phyloP scores from a whole-genome alignment of 2,888 invertebrate species.

The Tiliacea citrago region DNA sequence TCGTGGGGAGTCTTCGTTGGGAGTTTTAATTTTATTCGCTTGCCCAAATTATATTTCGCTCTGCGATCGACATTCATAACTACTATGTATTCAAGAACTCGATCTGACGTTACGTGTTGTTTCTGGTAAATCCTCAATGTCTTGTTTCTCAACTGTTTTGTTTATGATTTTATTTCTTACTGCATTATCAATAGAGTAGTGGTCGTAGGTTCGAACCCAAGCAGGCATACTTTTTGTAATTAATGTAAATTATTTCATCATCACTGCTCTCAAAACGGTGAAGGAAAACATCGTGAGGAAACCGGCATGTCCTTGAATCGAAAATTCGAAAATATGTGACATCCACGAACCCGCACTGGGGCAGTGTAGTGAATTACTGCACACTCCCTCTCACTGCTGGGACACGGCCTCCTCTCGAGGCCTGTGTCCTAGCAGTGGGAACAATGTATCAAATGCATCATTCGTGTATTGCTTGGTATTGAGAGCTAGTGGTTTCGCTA shows the following conservation, averaged over 20 bases:
- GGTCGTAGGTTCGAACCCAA: too few species aligned
- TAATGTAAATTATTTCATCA: too few species aligned
- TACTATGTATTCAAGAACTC: constrained; percentile 68
- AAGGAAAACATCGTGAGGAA: too few species aligned
- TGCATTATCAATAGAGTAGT: constrained; percentile 1
- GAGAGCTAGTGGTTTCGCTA: constrained; percentile 20
- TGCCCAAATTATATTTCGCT: constrained; percentile 78
- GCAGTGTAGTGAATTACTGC: too few species aligned
- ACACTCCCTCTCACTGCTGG: too few species aligned
- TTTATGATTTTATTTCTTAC: constrained; percentile 18
- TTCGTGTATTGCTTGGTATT: neutral
- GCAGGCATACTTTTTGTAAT: too few species aligned
- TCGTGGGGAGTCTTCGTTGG: constrained; percentile 73
- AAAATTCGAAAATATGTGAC: too few species aligned
- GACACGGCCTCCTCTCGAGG: too few species aligned
- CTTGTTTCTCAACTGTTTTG: constrained; percentile 18
- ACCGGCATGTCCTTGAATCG: too few species aligned
- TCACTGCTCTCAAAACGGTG: too few species aligned
- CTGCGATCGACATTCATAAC: constrained; percentile 70
- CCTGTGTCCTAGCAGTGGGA: too few species aligned
- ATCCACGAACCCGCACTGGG: too few species aligned
- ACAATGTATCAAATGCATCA: neutral
- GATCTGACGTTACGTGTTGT: constrained; percentile 39
- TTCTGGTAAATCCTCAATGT: constrained; percentile 23
- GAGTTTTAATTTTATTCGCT: constrained; percentile 81